These are phyloP conservation scores for Zaprionus capensis DNA, from an alignment of 1,140 invertebrate species.

Conservation along the genomic window DNA sequence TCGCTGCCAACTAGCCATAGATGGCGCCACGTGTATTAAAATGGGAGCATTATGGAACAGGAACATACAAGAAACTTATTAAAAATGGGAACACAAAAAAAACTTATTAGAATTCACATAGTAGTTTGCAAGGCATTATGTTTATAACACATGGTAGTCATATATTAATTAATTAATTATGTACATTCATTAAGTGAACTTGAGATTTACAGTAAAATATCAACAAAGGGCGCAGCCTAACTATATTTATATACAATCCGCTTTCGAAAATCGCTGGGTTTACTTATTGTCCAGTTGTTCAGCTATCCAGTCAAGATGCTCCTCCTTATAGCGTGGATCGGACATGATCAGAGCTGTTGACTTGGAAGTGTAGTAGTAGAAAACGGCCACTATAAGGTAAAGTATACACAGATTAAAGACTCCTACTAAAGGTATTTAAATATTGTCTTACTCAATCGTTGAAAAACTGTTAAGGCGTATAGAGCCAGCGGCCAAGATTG, in stretches of 20 bases:
- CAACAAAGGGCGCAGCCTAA: conserved; percentile 2
- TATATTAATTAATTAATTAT: conserved; percentile 1
- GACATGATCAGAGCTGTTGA: conserved; percentile 88
- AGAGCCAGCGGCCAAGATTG: conserved; percentile 63
- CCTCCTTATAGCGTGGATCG: conserved; percentile 89
- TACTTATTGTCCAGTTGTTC: conserved; percentile 85
- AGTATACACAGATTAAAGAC: not conserved
- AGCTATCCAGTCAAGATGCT: conserved; percentile 89
- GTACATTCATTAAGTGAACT: conserved; percentile 29
- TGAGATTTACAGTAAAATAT: conserved; percentile 22
- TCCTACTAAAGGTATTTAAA: not conserved
- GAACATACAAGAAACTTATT: not conserved
- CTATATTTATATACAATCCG: conserved; percentile 33
- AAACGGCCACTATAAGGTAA: conserved; percentile 87
- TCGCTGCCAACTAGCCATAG: not conserved
- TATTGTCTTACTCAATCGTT: conserved; percentile 63
- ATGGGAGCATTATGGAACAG: not conserved
- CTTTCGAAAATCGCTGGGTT: not conserved
- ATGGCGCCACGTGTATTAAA: conserved; percentile 18
- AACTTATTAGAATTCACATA: no score
- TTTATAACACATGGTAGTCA: not conserved
- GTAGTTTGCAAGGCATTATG: no score
- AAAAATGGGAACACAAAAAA: no score
- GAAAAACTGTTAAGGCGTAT: conserved; percentile 63
- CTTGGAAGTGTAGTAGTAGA: conserved; percentile 91